Conservation (phyloP, 2,888 invertebrate genomes). For the Chromoteleia sp. region DNA sequence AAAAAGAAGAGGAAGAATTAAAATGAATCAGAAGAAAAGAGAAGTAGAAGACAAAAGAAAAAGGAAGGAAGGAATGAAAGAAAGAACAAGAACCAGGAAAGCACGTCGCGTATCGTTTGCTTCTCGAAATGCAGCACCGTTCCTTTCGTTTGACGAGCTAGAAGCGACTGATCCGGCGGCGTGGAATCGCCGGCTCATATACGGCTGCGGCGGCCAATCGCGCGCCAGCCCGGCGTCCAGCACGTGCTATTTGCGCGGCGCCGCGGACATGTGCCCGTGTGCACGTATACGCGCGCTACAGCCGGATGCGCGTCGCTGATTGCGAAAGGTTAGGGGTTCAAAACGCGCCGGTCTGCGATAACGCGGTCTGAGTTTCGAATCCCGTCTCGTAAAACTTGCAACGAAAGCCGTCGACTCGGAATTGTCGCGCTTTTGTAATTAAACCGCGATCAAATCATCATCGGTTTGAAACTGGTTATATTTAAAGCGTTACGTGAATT, state of each 20-base stretch:
- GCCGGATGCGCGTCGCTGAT: constrained; percentile 29
- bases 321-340: constrained; percentile 61
- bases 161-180: constrained; percentile 73
- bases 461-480: too few relatives aligned
- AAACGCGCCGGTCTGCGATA: constrained; percentile 10
- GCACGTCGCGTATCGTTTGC: too few relatives aligned
- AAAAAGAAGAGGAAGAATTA: too few relatives aligned
- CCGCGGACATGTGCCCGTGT: constrained; percentile 54
- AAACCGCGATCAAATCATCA: too few relatives aligned
- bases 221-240: constrained; percentile 73
- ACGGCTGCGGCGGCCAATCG: constrained; percentile 63
- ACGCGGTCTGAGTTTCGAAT: constrained; percentile 17
- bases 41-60: too few relatives aligned
- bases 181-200: constrained; percentile 70
- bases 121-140: neutral
- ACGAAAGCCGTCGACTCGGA: too few relatives aligned
- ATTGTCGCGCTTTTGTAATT: too few relatives aligned
- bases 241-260: constrained; percentile 77
- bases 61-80: too few relatives aligned
- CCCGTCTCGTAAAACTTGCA: too few relatives aligned
- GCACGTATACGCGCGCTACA: constrained; percentile 50
- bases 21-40: too few relatives aligned
- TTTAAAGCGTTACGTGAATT: too few relatives aligned
- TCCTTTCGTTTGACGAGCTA: constrained; percentile 70
- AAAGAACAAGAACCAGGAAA: too few relatives aligned